Conservation (phyloP, 2,888 invertebrate genomes). For the Ichneumoninae sp. region DNA sequence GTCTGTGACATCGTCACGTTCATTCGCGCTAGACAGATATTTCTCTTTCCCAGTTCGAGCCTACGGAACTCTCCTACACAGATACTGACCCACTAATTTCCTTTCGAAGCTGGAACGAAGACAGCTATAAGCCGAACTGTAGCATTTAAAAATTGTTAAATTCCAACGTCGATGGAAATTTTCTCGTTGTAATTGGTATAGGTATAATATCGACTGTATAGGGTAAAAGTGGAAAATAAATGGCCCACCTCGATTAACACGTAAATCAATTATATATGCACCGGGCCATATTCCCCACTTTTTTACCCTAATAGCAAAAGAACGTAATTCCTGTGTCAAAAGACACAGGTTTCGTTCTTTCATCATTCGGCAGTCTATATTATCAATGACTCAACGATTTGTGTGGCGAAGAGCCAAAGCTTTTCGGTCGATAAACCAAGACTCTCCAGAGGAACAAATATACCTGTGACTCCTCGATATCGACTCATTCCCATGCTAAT, state of each 20-base stretch:
- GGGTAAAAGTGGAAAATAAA: too few species aligned
- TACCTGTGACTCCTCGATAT: background rate
- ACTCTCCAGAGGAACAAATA: background rate
- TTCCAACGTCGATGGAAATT: too few species aligned
- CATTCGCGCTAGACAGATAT: slow-evolving; percentile 10
- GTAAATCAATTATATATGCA: too few species aligned
- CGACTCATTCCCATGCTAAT: slow-evolving; percentile 9
- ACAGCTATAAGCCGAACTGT: background rate
- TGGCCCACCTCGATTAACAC: too few species aligned
- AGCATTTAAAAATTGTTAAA: background rate
- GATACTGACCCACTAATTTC: background rate
- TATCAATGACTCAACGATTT: background rate
- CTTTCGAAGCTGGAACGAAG: background rate
- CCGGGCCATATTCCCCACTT: too few species aligned
- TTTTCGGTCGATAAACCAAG: background rate
- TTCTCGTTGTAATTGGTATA: too few species aligned
- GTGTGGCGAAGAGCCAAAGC: background rate
- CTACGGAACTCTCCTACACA: background rate
- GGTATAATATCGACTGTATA: too few species aligned
- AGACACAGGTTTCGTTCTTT: too few species aligned
- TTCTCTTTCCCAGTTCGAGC: background rate
- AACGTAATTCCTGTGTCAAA: too few species aligned
- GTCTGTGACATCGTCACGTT: background rate
- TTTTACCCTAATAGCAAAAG: too few species aligned
- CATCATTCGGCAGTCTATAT: too few species aligned